Evolutionary conservation across 2,113 vertebrate species (phyloP), one percentile per base, ranked within the genome.

Genomic region (Scomber colias): DNA sequence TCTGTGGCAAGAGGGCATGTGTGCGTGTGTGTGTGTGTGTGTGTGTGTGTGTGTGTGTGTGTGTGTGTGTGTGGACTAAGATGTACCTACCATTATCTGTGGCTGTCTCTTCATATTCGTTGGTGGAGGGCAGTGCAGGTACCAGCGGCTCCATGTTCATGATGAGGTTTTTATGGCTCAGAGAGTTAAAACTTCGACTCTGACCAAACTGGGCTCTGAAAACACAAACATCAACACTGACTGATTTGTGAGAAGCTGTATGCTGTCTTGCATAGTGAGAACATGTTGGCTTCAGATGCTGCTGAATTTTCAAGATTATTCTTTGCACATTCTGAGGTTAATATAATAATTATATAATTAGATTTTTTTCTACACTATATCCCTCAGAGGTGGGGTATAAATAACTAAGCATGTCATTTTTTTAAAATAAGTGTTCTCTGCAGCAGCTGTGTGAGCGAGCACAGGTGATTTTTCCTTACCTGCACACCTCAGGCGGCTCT

Each of bases 131-230:
- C 81, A 97, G 93, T 0, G 97, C 95, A 11, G 97, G 97, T 68
- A 97, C 95, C 84, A 98, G 90, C 40, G 98, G 97, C 67, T 99
- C 97, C 96, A 99, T 97, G 89, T 98, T 99, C 90, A 99, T 98
- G 90, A 99, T 97, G 85, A 99, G 96, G 75, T 99, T 98, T 87
- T 97, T 99, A 93, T 97, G 97, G 81, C 94, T 96, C 94, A 99
- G 92, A 3, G 97, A 99, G 86, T 95, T 96, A 68, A 95, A 99
- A 79, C 98, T 99, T 82, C 95, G 95, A 85, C 98, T 98, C 86
- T 99, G 97, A 11, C 95, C 95, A 88, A 99, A 95, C 84, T 89
- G 96, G 67, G 94, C 93, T 95, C 98, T 99, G 87, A 82, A 94
- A 94, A 82, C 66, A 92, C 45, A 83, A 82, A 71, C 24, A 82